Evolutionary conservation across 2,888 invertebrate species (phyloP), one percentile per base, ranked within the genome.

Genomic region (Leptogaster cylindrica): DNA sequence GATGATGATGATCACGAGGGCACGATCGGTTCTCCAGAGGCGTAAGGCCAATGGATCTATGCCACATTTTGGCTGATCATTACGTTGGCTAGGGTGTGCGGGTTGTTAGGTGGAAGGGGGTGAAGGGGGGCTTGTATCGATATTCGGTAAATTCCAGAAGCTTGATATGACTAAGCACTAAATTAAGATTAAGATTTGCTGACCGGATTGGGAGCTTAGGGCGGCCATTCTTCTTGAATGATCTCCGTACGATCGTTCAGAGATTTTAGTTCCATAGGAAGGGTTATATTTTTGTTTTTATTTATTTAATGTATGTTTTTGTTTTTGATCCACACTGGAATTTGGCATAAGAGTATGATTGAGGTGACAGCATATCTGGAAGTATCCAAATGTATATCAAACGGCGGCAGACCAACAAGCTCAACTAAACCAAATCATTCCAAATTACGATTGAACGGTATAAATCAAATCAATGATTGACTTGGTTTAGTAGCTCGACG

Each of bases 111-210:
- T 39, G 7, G 39, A 39, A 18, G 41, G 41, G 14, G 41, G 7
- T 39, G 12, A 16, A 16, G 14, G 7, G 41, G 16, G 27, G 3
- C 44, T 46, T 16, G 28, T 44, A 67, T 64, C 55, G 58, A 51
- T 58, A 61, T 68, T 65, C 41, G 50, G 65, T 68, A 46, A 68
- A 68, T 68, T 68, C 68, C 68, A 68, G 68, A 68, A 68, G 68
- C 68, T 68, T 68, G 65, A 68, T 68, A 64, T 41, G 51, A 68
- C 48, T 65, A 23, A 61, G 48, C 65, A 68, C 65, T 68, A 68
- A 68, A 68, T 68, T 61, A 68, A 61, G 68, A 68, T 68, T 68
- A 68, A 36, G 25, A 27, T 50, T 50, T 50, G 27, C 27, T 50
- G 27, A 10, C 10, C 14, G 25, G 50, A 14, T 8, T 20, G 50